Evolutionary conservation across 2,888 invertebrate genomes (phyloP), one percentile per base, ranked within the genome.

Genomic region (Latrodectus hesperus): DNA sequence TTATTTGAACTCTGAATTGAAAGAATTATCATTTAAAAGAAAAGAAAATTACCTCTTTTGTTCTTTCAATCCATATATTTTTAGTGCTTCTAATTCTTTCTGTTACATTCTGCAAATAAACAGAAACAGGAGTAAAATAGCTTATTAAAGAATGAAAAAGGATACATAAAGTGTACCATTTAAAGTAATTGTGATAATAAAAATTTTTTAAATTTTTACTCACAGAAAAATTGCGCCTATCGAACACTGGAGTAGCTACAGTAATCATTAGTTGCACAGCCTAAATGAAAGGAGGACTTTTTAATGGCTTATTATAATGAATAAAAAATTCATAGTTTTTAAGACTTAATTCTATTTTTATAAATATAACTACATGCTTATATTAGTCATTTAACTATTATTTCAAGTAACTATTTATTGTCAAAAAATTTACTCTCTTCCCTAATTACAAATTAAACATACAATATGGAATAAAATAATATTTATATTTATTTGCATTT

Each of bases 181-280:
- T 73, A 51, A 67, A 11, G 14, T 16, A 73, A 52, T 17, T 73
- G 16, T 3, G n/a, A 73, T 22, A 1, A 22, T 1, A 22, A 22
- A 0, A 22, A 1, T 22, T 22, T 22, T 22, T 22, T 1, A 22
- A 22, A 22, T 22, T 22, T 22, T n/a, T 71, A 88, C 88, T 84
- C 81, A 88, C 88, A 60, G 88, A 84, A 82, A 77, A 96, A 93
- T 97, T 97, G 92, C 96, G 95, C 92, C 96, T 95, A 94, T 98
- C 97, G 93, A 98, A 97, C 90, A 99, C 98, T 64, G 99, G 98
- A 90, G 97, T 96, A 78, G 98, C 96, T 89, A 98, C 97, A 80
- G 98, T 97, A 80, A 97, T 97, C 95, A 98, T 97, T 89, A 98
- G 94, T 90, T 97, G 96, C 52, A 88, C 84, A 22, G 84, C 70